phyloP scores from a whole-genome alignment of 2,888 invertebrate species.

The Halocaridina rubra region DNA sequence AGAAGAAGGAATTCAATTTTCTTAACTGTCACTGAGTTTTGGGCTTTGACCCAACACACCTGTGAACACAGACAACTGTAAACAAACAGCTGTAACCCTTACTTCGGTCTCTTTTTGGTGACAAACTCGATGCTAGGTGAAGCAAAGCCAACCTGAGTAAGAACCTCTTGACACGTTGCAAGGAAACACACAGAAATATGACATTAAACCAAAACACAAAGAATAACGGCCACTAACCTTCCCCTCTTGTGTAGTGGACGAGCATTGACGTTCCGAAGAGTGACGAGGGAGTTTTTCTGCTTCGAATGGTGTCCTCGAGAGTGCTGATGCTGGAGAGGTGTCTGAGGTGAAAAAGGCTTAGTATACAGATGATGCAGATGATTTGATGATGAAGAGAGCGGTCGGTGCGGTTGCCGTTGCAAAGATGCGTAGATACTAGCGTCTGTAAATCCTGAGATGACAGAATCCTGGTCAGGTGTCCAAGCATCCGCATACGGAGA shows the following conservation, averaged over 20 bases:
- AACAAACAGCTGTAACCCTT: too few species aligned
- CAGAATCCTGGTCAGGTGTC: constrained; percentile 63
- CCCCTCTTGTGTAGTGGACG: constrained; percentile 50
- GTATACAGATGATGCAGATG: background rate
- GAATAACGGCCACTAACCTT: constrained; percentile 19
- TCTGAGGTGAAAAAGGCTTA: background rate
- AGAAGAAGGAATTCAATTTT: too few species aligned
- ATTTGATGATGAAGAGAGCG: constrained; percentile 6
- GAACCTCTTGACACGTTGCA: too few species aligned
- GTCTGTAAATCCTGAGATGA: constrained; percentile 62
- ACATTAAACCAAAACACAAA: too few species aligned
- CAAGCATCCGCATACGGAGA: constrained; percentile 55
- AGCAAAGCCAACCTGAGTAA: too few species aligned
- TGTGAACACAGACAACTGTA: too few species aligned
- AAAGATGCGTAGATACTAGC: constrained; percentile 62
- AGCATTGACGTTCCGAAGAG: constrained; percentile 63
- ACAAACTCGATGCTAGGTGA: too few species aligned
- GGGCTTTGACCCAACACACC: too few species aligned
- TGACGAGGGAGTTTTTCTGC: constrained; percentile 55
- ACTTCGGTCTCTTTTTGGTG: too few species aligned
- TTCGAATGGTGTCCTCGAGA: constrained; percentile 33
- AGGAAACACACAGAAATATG: too few species aligned
- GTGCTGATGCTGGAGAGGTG: constrained; percentile 42
- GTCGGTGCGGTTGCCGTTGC: constrained; percentile 41
- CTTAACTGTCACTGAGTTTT: too few species aligned